Conservation (phyloP, 2,113 vertebrate species). For the Monopterus albus region DNA sequence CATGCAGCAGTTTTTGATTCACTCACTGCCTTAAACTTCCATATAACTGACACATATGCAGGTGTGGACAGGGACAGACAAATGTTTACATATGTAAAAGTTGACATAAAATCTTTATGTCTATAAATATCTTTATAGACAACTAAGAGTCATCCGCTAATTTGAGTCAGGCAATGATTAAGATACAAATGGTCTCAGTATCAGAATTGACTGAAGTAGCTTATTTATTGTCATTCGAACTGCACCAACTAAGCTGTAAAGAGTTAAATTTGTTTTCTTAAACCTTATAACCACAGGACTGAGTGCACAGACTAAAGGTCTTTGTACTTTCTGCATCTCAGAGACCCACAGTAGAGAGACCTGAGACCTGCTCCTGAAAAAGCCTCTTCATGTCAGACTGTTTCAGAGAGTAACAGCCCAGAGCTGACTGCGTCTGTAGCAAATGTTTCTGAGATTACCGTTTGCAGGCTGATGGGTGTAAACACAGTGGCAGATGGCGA, state of each 20-base stretch:
- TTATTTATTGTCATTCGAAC: background rate
- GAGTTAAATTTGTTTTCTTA: conserved; percentile 19
- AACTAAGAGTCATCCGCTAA: too few species aligned
- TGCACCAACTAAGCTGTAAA: background rate
- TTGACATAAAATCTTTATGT: too few species aligned
- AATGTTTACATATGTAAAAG: background rate
- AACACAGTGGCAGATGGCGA: conserved; percentile 86
- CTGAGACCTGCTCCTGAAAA: conserved; percentile 41
- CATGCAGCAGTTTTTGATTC: too few species aligned
- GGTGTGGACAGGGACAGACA: too few species aligned
- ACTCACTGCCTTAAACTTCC: too few species aligned
- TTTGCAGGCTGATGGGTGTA: conserved; percentile 82
- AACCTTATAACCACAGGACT: conserved; percentile 14
- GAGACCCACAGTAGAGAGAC: conserved; percentile 21
- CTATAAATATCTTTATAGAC: background rate
- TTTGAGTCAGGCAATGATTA: background rate
- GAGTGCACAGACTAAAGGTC: conserved; percentile 46
- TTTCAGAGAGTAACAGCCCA: conserved; percentile 31
- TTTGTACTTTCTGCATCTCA: conserved; percentile 40
- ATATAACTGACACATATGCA: too few species aligned
- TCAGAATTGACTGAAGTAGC: background rate
- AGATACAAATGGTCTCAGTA: background rate
- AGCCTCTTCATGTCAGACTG: conserved; percentile 46
- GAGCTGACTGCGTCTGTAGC: conserved; percentile 77
- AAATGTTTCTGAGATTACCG: conserved; percentile 86